phyloP scores from a whole-genome alignment of 1,140 invertebrate species.

The Drosophila prosaltans region DNA sequence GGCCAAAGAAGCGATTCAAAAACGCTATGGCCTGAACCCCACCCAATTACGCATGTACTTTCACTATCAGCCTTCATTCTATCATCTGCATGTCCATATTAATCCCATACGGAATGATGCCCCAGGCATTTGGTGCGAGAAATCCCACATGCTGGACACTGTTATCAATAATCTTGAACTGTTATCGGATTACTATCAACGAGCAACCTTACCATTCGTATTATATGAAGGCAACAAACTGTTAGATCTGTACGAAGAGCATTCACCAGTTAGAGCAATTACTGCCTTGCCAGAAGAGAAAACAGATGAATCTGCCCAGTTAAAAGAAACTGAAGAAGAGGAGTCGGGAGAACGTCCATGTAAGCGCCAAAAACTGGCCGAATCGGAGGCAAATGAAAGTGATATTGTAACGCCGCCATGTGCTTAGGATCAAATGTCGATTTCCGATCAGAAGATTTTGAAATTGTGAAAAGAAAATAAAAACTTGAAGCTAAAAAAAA shows the following conservation, averaged over 20 bases:
- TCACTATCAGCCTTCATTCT: constrained; percentile 98
- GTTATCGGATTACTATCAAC: constrained; percentile 92
- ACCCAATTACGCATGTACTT: constrained; percentile 93
- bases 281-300: background rate
- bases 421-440: constrained; percentile 23
- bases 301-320: background rate
- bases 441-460: constrained; percentile 22
- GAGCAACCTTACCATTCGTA: constrained; percentile 89
- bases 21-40: constrained; percentile 90
- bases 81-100: constrained; percentile 98
- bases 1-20: constrained; percentile 88
- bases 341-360: constrained; percentile 50
- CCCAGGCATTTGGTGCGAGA: constrained; percentile 91
- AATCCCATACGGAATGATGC: constrained; percentile 92
- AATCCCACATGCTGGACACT: constrained; percentile 92
- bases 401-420: constrained; percentile 41
- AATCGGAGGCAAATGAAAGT: constrained; percentile 36
- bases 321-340: constrained; percentile 25
- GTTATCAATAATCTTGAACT: constrained; percentile 97
- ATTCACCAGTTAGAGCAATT: constrained; percentile 37
- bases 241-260: constrained; percentile 64
- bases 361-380: constrained; percentile 55
- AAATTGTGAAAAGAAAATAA: constrained; percentile 6
- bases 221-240: constrained; percentile 85
- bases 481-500: constrained; percentile 10